phyloP scores from a whole-genome alignment of 2,888 invertebrate species.

The Anticlea derivata region DNA sequence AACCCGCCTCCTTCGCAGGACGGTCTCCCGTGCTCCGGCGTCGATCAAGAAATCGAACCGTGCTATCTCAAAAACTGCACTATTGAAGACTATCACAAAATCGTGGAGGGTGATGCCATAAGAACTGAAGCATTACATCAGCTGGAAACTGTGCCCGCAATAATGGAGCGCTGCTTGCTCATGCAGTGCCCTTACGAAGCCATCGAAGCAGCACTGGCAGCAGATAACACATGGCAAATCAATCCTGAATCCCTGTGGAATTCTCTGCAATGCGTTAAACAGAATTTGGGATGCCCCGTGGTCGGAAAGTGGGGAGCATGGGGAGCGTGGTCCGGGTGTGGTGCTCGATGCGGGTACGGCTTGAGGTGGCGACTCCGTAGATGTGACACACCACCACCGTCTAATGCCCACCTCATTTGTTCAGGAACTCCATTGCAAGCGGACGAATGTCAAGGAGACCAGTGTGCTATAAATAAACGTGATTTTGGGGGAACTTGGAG shows the following conservation, averaged over 20 bases:
- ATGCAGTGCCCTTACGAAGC: slow-evolving; percentile 72
- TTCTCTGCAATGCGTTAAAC: slow-evolving; percentile 77
- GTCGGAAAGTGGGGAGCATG: slow-evolving; percentile 71
- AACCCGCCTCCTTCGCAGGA: slow-evolving; percentile 73
- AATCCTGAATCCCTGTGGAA: slow-evolving; percentile 74
- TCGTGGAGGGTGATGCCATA: slow-evolving; percentile 58
- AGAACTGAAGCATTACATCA: slow-evolving; percentile 63
- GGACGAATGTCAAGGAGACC: slow-evolving; percentile 66
- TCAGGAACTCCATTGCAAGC: slow-evolving; percentile 60
- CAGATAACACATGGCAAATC: slow-evolving; percentile 70
- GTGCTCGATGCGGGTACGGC: slow-evolving; percentile 69
- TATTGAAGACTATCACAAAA: slow-evolving; percentile 61
- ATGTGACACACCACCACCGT: slow-evolving; percentile 71
- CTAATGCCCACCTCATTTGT: slow-evolving; percentile 57
- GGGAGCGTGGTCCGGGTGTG: slow-evolving; percentile 71
- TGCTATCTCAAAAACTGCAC: slow-evolving; percentile 73
- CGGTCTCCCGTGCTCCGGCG: slow-evolving; percentile 69
- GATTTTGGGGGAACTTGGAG: slow-evolving; percentile 65
- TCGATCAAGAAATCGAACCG: slow-evolving; percentile 61
- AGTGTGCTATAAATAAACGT: slow-evolving; percentile 61
- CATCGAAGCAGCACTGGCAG: slow-evolving; percentile 62
- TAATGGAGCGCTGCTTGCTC: slow-evolving; percentile 72
- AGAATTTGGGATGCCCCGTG: slow-evolving; percentile 76
- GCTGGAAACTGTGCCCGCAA: slow-evolving; percentile 65
- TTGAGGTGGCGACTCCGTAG: slow-evolving; percentile 64